Conservation (phyloP, 1,140 invertebrate genomes). For the Holcopasites calliopsidis region DNA sequence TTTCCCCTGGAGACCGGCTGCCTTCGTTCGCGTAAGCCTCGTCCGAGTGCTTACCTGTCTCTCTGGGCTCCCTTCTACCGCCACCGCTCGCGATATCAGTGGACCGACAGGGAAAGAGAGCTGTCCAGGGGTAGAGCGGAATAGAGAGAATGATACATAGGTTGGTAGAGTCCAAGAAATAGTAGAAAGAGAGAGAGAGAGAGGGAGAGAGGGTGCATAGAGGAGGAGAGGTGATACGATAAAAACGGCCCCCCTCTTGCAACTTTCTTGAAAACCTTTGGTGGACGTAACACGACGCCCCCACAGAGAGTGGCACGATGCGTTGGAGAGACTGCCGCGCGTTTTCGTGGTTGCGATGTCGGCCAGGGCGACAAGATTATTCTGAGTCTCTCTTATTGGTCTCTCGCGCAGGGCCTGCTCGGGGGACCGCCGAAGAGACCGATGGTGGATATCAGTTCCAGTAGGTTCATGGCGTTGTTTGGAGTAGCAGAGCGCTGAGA, state of each 20-base stretch:
- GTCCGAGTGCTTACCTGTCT: conserved; percentile 60
- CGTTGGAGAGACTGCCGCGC: background rate
- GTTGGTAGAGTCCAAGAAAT: conserved; percentile 31
- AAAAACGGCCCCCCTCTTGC: conserved; percentile 54
- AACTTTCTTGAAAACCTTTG: conserved; percentile 51
- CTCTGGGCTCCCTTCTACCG: conserved; percentile 52
- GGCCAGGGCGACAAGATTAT: too few relatives aligned
- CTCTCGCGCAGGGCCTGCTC: too few relatives aligned
- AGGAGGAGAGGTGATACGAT: conserved; percentile 38
- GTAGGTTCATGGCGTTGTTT: too few relatives aligned
- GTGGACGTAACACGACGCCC: conserved; percentile 46
- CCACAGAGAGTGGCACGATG: conserved; percentile 14
- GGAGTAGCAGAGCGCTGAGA: too few relatives aligned
- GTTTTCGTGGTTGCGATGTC: background rate
- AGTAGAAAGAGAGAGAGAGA: conserved; percentile 4
- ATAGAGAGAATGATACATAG: background rate
- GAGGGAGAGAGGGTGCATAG: conserved; percentile 8
- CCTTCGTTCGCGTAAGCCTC: conserved; percentile 54
- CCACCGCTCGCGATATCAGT: conserved; percentile 66
- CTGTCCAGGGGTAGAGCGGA: conserved; percentile 15
- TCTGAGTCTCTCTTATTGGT: too few relatives aligned
- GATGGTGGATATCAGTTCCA: too few relatives aligned
- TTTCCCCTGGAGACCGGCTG: conserved; percentile 49
- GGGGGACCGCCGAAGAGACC: too few relatives aligned
- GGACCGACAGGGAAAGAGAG: conserved; percentile 34